Conservation (phyloP, 2,888 invertebrate genomes). For the Arenicola marina region DNA sequence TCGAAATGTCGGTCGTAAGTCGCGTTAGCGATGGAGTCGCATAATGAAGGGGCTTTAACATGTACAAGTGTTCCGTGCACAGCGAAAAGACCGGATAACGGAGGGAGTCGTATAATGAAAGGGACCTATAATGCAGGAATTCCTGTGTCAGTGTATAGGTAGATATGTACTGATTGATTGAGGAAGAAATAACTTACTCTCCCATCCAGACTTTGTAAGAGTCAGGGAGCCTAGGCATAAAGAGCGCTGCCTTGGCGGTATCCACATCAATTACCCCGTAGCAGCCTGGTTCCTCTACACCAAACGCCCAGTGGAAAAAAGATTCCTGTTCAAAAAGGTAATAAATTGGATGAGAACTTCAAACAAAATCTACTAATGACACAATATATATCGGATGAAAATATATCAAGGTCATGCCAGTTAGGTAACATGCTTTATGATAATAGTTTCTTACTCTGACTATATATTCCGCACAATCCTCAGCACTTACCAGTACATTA, state of each 20-base stretch:
- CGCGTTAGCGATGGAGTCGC: no score
- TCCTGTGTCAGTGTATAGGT: slow-evolving; percentile 1
- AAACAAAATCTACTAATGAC: slow-evolving; percentile 1
- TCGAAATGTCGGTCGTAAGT: no score
- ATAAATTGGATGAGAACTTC: not conserved
- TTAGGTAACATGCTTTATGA: not conserved
- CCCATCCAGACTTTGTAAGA: slow-evolving; percentile 97
- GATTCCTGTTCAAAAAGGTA: slow-evolving; percentile 73
- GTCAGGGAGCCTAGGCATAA: slow-evolving; percentile 82
- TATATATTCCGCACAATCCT: not conserved
- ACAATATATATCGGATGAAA: not conserved
- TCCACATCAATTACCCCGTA: slow-evolving; percentile 81
- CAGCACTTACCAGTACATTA: not conserved
- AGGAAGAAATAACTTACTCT: slow-evolving; percentile 58
- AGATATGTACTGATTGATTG: not conserved
- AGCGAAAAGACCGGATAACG: no score
- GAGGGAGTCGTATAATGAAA: no score
- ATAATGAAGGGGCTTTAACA: no score
- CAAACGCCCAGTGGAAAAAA: slow-evolving; percentile 95
- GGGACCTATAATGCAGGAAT: no score
- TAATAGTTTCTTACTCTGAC: not conserved
- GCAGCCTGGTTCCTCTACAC: slow-evolving; percentile 89
- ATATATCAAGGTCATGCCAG: not conserved
- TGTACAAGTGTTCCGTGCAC: no score
- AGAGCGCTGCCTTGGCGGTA: slow-evolving; percentile 74